Conservation (phyloP, 2,113 vertebrate species). For the Leucopternis melanops region DNA sequence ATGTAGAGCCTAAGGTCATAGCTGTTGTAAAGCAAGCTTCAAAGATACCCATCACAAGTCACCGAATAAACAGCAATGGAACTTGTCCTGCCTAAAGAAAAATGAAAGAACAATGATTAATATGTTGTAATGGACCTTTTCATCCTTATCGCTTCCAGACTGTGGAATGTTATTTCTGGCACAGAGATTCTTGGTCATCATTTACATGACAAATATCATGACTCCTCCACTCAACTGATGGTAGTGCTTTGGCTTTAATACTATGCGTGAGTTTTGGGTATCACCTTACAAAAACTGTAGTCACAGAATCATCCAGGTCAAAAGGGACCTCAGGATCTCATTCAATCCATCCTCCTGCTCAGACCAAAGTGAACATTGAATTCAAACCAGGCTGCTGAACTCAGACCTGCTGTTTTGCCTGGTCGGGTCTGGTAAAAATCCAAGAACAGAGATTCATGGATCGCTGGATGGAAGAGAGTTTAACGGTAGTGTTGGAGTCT, state of each 20-base stretch:
- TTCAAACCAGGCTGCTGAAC: background rate
- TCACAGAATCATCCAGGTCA: background rate
- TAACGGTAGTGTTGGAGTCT: background rate
- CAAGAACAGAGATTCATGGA: background rate
- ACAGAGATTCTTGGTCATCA: conserved; percentile 42
- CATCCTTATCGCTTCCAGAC: conserved; percentile 57
- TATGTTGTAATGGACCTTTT: conserved; percentile 41
- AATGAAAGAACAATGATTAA: conserved; percentile 47
- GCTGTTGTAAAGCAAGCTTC: background rate
- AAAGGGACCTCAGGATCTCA: background rate
- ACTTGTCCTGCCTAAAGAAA: conserved; percentile 37
- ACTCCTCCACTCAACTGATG: background rate
- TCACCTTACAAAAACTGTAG: background rate
- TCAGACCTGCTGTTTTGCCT: background rate
- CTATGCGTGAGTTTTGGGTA: background rate
- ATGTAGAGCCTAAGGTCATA: background rate
- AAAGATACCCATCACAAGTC: conserved; percentile 33
- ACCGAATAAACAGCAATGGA: conserved; percentile 28
- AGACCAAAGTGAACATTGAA: background rate
- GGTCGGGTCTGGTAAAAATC: background rate
- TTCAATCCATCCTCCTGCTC: background rate
- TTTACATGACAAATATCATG: background rate
- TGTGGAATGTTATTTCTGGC: conserved; percentile 65
- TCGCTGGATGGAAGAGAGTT: background rate
- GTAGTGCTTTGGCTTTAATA: background rate